Evolutionary conservation across 2,888 invertebrate species (phyloP).

Genomic region (Orthosia gothica): DNA sequence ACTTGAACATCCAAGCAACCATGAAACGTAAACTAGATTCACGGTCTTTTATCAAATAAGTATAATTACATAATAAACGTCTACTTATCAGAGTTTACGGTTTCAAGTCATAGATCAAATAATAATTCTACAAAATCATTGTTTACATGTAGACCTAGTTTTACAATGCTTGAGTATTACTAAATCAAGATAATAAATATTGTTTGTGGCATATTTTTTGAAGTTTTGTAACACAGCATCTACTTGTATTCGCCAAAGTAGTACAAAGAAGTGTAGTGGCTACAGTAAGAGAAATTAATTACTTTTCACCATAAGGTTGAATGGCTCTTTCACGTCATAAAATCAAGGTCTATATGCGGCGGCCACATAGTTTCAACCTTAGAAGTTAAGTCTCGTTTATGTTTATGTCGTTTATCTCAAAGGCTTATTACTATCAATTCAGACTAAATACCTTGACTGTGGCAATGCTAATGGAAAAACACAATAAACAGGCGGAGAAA

Average conservation of each 20-base stretch:
- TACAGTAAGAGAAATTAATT: no score
- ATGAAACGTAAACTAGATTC: conserved; percentile 32
- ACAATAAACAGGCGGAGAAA: no score
- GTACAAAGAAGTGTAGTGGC: neutral
- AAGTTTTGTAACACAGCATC: no score
- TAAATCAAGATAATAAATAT: conserved; percentile 13
- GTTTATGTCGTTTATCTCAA: no score
- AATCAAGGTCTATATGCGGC: no score
- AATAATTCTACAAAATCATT: conserved; percentile 26
- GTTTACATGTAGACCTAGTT: conserved; percentile 44
- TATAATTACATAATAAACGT: conserved; percentile 27
- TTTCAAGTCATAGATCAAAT: conserved; percentile 29
- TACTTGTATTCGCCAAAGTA: neutral
- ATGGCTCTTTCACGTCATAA: no score
- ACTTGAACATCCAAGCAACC: conserved; percentile 21
- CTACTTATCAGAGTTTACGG: conserved; percentile 27
- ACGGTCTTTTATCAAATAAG: conserved; percentile 19
- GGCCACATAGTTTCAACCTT: no score
- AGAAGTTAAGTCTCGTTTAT: no score
- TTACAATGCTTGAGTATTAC: conserved; percentile 27
- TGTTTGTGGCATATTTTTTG: neutral
- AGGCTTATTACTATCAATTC: neutral
- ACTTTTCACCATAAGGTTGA: no score
- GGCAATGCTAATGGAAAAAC: neutral
- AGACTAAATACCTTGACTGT: no score